These are phyloP conservation scores for Pangasius mekongensis DNA, from an alignment of 2,797 vertebrate species.

Conservation along the genomic window DNA sequence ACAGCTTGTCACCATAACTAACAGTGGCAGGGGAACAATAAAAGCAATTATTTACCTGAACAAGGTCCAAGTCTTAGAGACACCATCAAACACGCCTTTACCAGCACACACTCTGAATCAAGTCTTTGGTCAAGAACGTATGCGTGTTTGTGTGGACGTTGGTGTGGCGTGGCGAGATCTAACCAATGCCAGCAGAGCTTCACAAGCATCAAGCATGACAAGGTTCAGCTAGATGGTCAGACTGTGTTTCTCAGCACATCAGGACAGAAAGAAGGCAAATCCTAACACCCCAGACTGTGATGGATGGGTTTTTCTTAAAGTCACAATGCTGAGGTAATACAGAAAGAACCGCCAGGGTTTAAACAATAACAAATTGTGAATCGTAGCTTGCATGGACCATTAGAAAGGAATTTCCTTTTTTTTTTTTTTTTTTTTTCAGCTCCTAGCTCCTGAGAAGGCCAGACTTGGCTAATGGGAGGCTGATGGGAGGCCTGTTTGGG, in stretches of 20 bases:
- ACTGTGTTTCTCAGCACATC: neutral
- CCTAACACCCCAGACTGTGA: constrained; percentile 45
- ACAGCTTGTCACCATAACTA: constrained; percentile 83
- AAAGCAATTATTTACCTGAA: constrained; percentile 80
- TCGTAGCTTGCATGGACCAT: constrained; percentile 68
- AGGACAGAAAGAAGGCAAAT: constrained; percentile 10
- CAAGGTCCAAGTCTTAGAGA: constrained; percentile 77
- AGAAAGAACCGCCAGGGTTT: constrained; percentile 62
- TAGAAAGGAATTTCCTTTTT: constrained; percentile 65
- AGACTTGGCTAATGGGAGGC: constrained; percentile 33
- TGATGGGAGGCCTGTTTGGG: constrained; percentile 41
- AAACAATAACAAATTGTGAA: constrained; percentile 67
- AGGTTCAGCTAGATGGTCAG: neutral
- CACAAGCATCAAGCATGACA: constrained; percentile 55
- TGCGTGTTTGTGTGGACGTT: neutral
- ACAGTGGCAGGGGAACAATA: constrained; percentile 78
- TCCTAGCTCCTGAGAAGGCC: constrained; percentile 59
- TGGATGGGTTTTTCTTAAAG: constrained; percentile 51
- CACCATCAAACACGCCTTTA: constrained; percentile 39
- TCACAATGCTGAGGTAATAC: constrained; percentile 62
- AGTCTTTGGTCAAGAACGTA: constrained; percentile 51
- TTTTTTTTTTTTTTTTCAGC: constrained; percentile 46
- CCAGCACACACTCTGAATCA: constrained; percentile 65
- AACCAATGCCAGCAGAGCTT: constrained; percentile 60
- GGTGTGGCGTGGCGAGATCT: constrained; percentile 62